Evolutionary conservation across 2,797 vertebrate species (phyloP).

Genomic region (Simalia tracyae): DNA sequence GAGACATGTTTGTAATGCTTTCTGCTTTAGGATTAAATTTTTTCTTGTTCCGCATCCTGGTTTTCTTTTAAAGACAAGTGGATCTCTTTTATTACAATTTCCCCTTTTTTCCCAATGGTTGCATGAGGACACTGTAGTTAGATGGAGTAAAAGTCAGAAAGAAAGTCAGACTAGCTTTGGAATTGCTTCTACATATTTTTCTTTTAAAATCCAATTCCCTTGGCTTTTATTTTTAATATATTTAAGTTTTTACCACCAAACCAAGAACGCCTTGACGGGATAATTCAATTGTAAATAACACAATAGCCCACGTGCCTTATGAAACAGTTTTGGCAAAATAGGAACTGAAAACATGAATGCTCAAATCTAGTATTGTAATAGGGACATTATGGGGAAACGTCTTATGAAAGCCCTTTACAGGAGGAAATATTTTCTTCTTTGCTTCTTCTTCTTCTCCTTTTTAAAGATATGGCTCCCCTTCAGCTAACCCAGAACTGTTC

Average conservation of each 20-base stretch:
- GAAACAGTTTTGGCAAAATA: constrained; percentile 60
- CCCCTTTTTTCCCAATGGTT: background rate
- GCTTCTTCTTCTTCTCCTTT: constrained; percentile 32
- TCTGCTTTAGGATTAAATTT: background rate
- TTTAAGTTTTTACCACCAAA: constrained; percentile 31
- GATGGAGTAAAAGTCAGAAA: constrained; percentile 1
- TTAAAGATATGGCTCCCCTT: background rate
- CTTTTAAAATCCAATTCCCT: constrained; percentile 5
- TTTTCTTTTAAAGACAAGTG: background rate
- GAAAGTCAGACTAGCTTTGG: background rate
- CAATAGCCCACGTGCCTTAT: constrained; percentile 54
- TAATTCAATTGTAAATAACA: constrained; percentile 58
- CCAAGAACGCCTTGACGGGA: constrained; percentile 24
- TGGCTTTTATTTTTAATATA: constrained; percentile 32
- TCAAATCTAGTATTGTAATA: constrained; percentile 24
- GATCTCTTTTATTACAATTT: constrained; percentile 18
- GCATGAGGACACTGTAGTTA: constrained; percentile 15
- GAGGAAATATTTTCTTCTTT: background rate
- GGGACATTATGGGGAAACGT: constrained; percentile 7
- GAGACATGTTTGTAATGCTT: background rate
- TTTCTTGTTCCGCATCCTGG: background rate
- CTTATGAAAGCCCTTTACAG: constrained; percentile 54
- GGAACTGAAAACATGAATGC: constrained; percentile 61
- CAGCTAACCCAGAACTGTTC: background rate
- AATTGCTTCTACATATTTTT: background rate